These are phyloP conservation scores for Lasiurus borealis DNA, from an alignment of 2,113 vertebrate genomes.

Conservation along the genomic window DNA sequence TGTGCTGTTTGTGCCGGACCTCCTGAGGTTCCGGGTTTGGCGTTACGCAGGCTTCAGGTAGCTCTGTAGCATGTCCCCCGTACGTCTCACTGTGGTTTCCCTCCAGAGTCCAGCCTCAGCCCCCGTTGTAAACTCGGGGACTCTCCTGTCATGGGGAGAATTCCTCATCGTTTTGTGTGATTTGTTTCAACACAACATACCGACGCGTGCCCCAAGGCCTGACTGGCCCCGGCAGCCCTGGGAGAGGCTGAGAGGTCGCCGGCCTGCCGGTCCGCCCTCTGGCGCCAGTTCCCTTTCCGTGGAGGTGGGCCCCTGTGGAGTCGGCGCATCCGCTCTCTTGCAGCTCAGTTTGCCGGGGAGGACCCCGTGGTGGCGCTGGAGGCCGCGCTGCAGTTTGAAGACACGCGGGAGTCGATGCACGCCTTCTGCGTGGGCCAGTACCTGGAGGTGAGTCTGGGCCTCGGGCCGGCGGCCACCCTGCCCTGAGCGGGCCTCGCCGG, in stretches of 20 bases:
- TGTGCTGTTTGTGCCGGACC: background rate
- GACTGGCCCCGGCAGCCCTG: background rate
- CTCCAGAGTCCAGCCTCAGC: background rate
- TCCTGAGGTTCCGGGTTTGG: background rate
- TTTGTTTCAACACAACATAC: background rate
- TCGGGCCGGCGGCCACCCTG: no score
- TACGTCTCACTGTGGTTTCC: background rate
- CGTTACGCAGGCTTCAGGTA: background rate
- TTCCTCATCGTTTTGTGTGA: background rate
- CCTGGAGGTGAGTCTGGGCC: slow-evolving; percentile 91
- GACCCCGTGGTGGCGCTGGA: slow-evolving; percentile 98
- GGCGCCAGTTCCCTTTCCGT: rapidly evolving
- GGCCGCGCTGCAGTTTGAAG: slow-evolving; percentile 97
- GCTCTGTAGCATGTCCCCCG: background rate
- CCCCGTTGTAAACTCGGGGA: background rate
- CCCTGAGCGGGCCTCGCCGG: background rate
- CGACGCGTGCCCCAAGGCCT: background rate
- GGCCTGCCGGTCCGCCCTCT: background rate
- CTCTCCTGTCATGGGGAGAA: background rate
- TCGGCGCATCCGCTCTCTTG: slow-evolving; percentile 22
- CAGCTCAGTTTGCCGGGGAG: slow-evolving; percentile 98
- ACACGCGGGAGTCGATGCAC: slow-evolving; percentile 98
- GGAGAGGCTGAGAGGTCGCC: background rate
- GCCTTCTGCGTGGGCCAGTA: slow-evolving; percentile 99
- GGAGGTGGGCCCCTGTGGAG: background rate